A percentile compares a stretch with the other conserved stretches of the same genome.
Evolutionary conservation across 2,888 invertebrate species (phyloP).

Genomic region (Bursaphelenchus okinawaensis): DNA sequence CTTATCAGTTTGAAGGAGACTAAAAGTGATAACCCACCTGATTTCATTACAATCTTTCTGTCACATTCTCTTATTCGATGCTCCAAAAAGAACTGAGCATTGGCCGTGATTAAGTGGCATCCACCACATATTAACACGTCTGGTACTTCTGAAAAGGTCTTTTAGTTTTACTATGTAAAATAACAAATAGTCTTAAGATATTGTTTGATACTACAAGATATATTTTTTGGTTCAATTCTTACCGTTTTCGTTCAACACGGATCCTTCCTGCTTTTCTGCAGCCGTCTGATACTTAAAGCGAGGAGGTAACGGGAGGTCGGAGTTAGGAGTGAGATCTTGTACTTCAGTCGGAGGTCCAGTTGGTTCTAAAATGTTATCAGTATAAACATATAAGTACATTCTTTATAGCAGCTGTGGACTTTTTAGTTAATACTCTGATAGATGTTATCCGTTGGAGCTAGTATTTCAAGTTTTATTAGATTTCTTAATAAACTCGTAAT

Average conservation of each 20-base stretch:
- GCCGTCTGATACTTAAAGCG: not conserved
- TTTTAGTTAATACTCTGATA: too few species aligned
- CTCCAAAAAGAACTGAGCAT: slow-evolving; percentile 5
- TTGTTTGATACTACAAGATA: not conserved
- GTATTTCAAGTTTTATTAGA: too few species aligned
- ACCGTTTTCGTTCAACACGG: slow-evolving; percentile 10
- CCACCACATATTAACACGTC: slow-evolving; percentile 12
- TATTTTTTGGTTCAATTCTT: not conserved
- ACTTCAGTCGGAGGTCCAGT: too few species aligned
- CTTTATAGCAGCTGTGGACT: too few species aligned
- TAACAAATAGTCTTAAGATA: too few species aligned
- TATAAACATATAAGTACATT: too few species aligned
- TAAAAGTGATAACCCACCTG: too few species aligned
- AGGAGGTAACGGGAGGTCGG: not conserved
- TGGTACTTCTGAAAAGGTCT: slow-evolving; percentile 3
- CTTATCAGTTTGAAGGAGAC: too few species aligned
- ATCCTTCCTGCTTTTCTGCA: slow-evolving; percentile 6
- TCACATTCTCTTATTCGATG: slow-evolving; percentile 8
- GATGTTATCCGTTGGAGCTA: too few species aligned
- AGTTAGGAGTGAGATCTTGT: not conserved
- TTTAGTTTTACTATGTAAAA: not conserved
- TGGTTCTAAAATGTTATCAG: too few species aligned
- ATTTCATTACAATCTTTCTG: slow-evolving; percentile 1
- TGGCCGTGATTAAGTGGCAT: slow-evolving; percentile 10
- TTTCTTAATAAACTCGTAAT: too few species aligned